Evolutionary conservation across 2,797 vertebrate species (phyloP).

Genomic region (Cephalopachus bancanus): DNA sequence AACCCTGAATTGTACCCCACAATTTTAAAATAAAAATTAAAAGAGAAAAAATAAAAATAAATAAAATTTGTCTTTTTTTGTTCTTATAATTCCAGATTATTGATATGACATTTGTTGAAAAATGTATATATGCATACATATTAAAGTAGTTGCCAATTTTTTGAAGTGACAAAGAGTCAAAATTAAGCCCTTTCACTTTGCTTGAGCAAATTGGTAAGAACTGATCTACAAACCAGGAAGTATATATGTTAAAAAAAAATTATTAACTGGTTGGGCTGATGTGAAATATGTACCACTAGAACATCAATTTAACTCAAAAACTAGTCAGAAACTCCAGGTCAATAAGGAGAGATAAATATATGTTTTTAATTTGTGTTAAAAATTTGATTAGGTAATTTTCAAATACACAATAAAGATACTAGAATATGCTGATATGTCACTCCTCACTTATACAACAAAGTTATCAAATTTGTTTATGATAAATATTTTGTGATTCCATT

Average conservation of each 20-base stretch:
- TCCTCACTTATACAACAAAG: constrained; percentile 28
- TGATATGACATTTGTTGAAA: neutral
- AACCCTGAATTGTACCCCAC: no score
- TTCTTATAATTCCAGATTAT: constrained; percentile 40
- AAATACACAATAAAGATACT: constrained; percentile 59
- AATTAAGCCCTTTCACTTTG: constrained; percentile 65
- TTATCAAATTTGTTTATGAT: neutral
- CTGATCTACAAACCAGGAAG: constrained; percentile 49
- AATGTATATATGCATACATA: neutral
- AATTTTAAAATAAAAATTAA: no score
- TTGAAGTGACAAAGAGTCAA: constrained; percentile 58
- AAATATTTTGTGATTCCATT: constrained; percentile 16
- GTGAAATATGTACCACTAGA: constrained; percentile 48
- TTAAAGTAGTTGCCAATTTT: constrained; percentile 43
- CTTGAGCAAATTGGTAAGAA: constrained; percentile 49
- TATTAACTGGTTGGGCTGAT: neutral
- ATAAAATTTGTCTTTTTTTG: no score
- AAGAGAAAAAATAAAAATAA: no score
- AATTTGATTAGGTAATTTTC: constrained; percentile 70
- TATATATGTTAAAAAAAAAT: constrained; percentile 50
- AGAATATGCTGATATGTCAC: constrained; percentile 20
- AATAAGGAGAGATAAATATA: constrained; percentile 64
- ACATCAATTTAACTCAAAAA: constrained; percentile 65
- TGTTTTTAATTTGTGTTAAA: constrained; percentile 66
- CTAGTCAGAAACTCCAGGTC: constrained; percentile 57